A percentile compares a stretch with the other conserved stretches of the same genome.
Evolutionary conservation across 2,113 vertebrate species (phyloP).

Genomic region (Telmatochromis sp.): DNA sequence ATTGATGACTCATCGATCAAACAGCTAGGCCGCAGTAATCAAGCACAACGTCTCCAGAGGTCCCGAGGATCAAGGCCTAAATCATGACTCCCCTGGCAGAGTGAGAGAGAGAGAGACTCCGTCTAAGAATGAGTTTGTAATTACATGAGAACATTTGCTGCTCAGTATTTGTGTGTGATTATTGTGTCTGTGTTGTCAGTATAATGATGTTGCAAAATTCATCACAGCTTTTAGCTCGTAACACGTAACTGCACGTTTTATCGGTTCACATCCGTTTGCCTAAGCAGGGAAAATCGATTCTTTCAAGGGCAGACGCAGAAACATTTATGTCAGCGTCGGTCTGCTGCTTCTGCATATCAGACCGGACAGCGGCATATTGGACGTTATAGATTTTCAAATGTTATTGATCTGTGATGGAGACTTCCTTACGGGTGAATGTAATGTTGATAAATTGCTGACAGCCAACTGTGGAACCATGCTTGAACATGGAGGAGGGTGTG

Average conservation of each 20-base stretch:
- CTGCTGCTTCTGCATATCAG: not conserved
- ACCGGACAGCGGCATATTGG: not conserved
- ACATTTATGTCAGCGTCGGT: not conserved
- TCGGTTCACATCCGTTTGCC: not conserved
- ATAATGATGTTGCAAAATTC: not conserved
- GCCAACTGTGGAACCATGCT: not conserved
- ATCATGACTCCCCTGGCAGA: conserved; percentile 19
- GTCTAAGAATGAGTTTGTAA: not conserved
- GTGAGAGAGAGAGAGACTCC: not conserved
- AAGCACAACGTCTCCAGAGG: conserved; percentile 14
- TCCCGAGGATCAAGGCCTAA: conserved; percentile 24
- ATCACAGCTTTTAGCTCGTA: not conserved
- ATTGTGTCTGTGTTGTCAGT: not conserved
- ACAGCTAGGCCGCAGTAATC: conserved; percentile 38
- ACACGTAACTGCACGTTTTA: not conserved
- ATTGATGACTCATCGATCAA: conserved; percentile 57
- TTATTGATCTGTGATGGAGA: conserved; percentile 37
- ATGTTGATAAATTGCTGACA: conserved; percentile 15
- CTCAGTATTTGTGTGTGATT: not conserved
- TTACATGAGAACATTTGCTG: not conserved
- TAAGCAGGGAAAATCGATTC: conserved; percentile 12
- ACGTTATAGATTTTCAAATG: conserved; percentile 35
- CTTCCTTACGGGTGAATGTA: not conserved
- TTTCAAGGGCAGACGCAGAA: conserved; percentile 5
- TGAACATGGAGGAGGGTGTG: not conserved